These are phyloP conservation scores for Polydrusus pterygomalis DNA, from an alignment of 2,888 invertebrate species.

Conservation along the genomic window DNA sequence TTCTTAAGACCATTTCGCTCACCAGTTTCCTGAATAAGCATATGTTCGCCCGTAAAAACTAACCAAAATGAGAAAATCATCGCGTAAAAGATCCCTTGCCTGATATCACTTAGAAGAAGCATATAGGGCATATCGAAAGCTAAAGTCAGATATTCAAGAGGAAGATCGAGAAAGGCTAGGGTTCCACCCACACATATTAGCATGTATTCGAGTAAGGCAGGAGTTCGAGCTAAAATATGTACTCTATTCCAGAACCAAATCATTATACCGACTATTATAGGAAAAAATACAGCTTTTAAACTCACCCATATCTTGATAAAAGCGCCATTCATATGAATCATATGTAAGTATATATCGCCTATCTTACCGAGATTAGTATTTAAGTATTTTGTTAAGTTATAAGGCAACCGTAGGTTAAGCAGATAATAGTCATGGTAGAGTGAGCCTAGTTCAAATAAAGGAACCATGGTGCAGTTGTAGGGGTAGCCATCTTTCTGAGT, in stretches of 20 bases:
- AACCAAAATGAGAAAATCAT: slow-evolving; percentile 98
- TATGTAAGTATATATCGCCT: slow-evolving; percentile 72
- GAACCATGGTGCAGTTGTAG: slow-evolving; percentile 93
- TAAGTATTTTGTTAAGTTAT: slow-evolving; percentile 69
- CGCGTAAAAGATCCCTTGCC: slow-evolving; percentile 98
- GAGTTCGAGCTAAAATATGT: slow-evolving; percentile 87
- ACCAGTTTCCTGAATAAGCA: slow-evolving; percentile 89
- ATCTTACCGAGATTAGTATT: slow-evolving; percentile 64
- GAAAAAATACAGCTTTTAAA: slow-evolving; percentile 94
- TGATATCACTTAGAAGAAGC: slow-evolving; percentile 93
- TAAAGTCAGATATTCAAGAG: slow-evolving; percentile 94
- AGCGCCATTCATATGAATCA: slow-evolving; percentile 98
- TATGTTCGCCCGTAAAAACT: slow-evolving; percentile 98
- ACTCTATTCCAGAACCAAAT: slow-evolving; percentile 97
- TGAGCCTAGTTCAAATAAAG: slow-evolving; percentile 97
- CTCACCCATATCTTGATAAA: slow-evolving; percentile 98
- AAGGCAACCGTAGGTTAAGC: slow-evolving; percentile 92
- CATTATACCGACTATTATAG: slow-evolving; percentile 87
- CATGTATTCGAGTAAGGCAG: slow-evolving; percentile 95
- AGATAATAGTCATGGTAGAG: slow-evolving; percentile 96
- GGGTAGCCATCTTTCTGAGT: slow-evolving; percentile 78
- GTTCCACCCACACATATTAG: slow-evolving; percentile 90
- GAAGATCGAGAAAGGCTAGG: slow-evolving; percentile 91
- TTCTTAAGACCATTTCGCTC: slow-evolving; percentile 85
- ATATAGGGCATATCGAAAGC: slow-evolving; percentile 95